These are phyloP conservation scores for Tetraneura akinire DNA, from an alignment of 1,140 invertebrate species.

Conservation along the genomic window DNA sequence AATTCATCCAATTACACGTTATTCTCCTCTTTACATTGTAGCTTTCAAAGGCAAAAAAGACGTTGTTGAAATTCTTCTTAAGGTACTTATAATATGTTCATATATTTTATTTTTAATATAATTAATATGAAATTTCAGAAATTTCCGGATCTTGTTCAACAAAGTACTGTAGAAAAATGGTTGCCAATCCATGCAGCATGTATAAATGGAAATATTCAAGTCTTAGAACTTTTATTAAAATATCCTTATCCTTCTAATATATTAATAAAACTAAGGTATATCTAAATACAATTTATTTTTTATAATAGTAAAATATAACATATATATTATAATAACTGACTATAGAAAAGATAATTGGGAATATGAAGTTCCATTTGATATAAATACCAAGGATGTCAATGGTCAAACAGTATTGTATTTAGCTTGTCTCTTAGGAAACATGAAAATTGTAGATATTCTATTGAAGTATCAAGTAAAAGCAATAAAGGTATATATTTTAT, in stretches of 20 bases:
- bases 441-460: constrained; percentile 76
- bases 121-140: constrained; percentile 59
- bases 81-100: constrained; percentile 52
- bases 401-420: constrained; percentile 89
- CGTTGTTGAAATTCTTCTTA: constrained; percentile 78
- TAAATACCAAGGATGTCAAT: constrained; percentile 86
- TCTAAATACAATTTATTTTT: constrained; percentile 34
- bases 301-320: neutral
- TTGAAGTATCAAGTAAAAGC: constrained; percentile 74
- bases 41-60: constrained; percentile 82
- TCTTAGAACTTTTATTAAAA: constrained; percentile 78
- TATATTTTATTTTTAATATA: constrained; percentile 6
- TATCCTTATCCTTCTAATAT: constrained; percentile 78
- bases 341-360: constrained; percentile 77
- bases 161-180: constrained; percentile 87
- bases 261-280: constrained; percentile 68
- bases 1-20: constrained; percentile 84
- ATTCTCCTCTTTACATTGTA: constrained; percentile 90
- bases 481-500: constrained; percentile 58
- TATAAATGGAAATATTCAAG: constrained; percentile 78
- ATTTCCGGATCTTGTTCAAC: constrained; percentile 68
- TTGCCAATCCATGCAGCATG: constrained; percentile 89
- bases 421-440: constrained; percentile 80
- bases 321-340: constrained; percentile 37
- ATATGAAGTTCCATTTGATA: constrained; percentile 84